These are phyloP conservation scores for Euura lappo DNA, from an alignment of 1,140 invertebrate species.

Conservation along the genomic window DNA sequence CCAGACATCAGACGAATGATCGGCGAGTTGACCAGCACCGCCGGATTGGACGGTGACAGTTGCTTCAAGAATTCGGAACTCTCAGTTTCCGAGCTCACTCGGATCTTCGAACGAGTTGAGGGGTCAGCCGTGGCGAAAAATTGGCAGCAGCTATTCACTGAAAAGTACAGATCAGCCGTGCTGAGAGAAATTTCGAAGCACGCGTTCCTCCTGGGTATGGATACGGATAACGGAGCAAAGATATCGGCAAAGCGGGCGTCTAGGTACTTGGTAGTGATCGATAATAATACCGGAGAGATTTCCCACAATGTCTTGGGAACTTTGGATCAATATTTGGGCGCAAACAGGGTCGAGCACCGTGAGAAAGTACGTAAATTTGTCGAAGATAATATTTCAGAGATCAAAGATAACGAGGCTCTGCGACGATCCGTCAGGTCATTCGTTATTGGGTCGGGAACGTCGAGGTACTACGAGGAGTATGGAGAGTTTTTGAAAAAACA, in stretches of 20 bases:
- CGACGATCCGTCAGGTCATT: neutral
- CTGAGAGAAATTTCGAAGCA: conserved; percentile 9
- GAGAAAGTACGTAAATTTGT: neutral
- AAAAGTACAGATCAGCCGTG: conserved; percentile 13
- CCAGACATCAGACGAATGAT: neutral
- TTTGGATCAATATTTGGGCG: neutral
- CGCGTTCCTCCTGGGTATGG: neutral
- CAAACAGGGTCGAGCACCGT: neutral
- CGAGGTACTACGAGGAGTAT: neutral
- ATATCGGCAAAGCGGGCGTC: neutral
- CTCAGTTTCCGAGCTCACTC: neutral
- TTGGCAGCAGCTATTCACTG: conserved; percentile 13
- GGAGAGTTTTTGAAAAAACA: neutral
- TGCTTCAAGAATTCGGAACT: neutral
- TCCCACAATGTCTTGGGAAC: neutral
- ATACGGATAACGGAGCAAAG: neutral
- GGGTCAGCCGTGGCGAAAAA: neutral
- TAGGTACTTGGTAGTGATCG: neutral
- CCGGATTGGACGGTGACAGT: neutral
- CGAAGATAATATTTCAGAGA: neutral
- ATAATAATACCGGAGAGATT: neutral
- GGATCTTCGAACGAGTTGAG: neutral
- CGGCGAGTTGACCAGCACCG: neutral
- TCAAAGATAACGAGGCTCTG: neutral
- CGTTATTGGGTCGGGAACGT: neutral